Conservation (phyloP, 2,888 invertebrate genomes). For the Phengaris alcon region DNA sequence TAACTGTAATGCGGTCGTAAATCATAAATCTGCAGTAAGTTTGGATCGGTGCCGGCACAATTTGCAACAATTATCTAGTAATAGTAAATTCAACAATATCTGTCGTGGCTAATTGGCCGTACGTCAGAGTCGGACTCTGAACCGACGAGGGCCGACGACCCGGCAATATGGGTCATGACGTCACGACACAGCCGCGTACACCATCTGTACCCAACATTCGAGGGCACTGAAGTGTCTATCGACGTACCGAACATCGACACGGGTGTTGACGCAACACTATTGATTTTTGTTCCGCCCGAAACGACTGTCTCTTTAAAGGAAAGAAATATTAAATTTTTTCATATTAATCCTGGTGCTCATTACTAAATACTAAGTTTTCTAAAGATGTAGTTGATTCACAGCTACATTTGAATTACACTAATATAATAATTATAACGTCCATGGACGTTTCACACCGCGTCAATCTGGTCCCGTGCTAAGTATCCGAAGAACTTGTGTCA, state of each 20-base stretch:
- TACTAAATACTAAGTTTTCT: too few species aligned
- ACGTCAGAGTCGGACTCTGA: constrained; percentile 27
- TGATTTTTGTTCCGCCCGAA: neutral
- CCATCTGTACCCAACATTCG: constrained; percentile 34
- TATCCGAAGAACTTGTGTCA: too few species aligned
- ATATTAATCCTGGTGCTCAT: too few species aligned
- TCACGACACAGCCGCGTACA: constrained; percentile 31
- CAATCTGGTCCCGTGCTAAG: too few species aligned
- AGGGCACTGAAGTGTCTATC: neutral
- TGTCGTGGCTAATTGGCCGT: constrained; percentile 27
- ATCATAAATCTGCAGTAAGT: neutral
- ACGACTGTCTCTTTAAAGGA: neutral
- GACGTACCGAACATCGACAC: neutral
- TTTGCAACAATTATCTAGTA: constrained; percentile 21
- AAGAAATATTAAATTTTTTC: neutral
- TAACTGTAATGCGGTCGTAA: neutral
- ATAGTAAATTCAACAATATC: constrained; percentile 18
- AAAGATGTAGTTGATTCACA: too few species aligned
- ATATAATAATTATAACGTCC: too few species aligned
- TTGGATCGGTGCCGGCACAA: constrained; percentile 12
- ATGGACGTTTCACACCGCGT: too few species aligned
- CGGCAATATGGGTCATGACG: constrained; percentile 42
- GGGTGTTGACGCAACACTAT: neutral
- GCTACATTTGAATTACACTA: too few species aligned
- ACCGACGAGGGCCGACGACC: constrained; percentile 35